A percentile compares a stretch with the other conserved stretches of the same genome.
Conservation (phyloP, 2,797 vertebrate species). For the Capromys pilorides region DNA sequence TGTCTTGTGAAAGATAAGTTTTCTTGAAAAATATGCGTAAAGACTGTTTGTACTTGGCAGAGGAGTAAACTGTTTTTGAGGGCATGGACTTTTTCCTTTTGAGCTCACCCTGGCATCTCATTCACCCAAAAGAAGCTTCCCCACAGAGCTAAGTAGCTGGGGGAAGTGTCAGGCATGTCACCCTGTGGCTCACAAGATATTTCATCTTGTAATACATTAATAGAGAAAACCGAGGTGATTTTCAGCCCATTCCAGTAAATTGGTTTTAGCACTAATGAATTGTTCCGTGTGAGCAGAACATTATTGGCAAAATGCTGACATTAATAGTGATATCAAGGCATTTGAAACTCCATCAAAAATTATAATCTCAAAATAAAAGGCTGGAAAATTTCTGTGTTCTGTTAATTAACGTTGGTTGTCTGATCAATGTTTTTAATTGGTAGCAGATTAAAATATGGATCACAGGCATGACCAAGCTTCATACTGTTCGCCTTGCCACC, state of each 20-base stretch:
- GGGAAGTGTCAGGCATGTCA: conserved; percentile 29
- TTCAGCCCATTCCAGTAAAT: conserved; percentile 63
- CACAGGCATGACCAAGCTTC: not conserved
- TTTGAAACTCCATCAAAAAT: conserved; percentile 65
- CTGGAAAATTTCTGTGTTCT: conserved; percentile 45
- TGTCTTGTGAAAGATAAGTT: not conserved
- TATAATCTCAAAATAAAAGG: conserved; percentile 70
- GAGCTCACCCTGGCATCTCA: conserved; percentile 10
- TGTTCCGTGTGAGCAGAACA: conserved; percentile 47
- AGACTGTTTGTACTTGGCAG: not conserved
- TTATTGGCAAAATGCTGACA: conserved; percentile 14
- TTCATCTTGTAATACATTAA: conserved; percentile 70
- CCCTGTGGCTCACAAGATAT: conserved; percentile 1
- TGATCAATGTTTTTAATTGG: conserved; percentile 64
- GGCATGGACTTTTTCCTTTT: not conserved
- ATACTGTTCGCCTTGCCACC: conserved; percentile 44
- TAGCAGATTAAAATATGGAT: conserved; percentile 56
- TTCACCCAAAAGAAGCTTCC: conserved; percentile 15
- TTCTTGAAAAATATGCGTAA: not conserved
- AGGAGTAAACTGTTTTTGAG: not conserved
- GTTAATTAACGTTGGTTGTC: conserved; percentile 62
- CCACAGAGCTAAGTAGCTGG: not conserved
- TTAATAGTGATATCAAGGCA: conserved; percentile 33
- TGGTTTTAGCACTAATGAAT: conserved; percentile 72
- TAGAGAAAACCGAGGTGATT: conserved; percentile 50